Conservation (phyloP, 2,888 invertebrate species). For the Nomada flava region DNA sequence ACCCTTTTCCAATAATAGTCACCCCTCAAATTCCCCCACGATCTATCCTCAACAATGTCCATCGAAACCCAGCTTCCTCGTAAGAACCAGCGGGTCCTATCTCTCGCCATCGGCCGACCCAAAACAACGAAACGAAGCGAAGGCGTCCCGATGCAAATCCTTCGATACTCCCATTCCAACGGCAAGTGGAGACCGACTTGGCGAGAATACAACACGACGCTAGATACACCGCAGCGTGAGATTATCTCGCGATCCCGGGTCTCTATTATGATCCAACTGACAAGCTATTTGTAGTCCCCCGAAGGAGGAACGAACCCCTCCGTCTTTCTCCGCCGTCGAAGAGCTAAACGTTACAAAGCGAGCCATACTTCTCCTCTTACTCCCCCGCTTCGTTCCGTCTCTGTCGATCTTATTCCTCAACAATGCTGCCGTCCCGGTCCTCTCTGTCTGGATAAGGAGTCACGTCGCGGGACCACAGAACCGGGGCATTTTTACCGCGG, state of each 20-base stretch:
- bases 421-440: neutral
- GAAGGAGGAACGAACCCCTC: conserved; percentile 53
- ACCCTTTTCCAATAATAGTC: too few relatives aligned
- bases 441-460: conserved; percentile 26
- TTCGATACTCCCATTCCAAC: conserved; percentile 24
- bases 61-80: neutral
- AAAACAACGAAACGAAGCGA: neutral
- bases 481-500: conserved; percentile 66
- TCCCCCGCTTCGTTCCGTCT: neutral
- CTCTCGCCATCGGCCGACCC: neutral
- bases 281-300: conserved; percentile 79
- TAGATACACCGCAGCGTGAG: conserved; percentile 70
- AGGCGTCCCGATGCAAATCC: conserved; percentile 8
- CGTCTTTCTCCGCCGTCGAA: conserved; percentile 33
- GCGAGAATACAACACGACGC: conserved; percentile 51
- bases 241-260: conserved; percentile 78
- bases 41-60: too few relatives aligned
- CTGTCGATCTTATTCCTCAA: neutral
- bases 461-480: conserved; percentile 61
- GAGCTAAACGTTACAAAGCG: conserved; percentile 64
- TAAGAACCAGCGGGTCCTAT: neutral
- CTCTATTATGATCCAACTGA: conserved; percentile 81
- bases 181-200: neutral
- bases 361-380: conserved; percentile 12
- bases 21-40: too few relatives aligned